These are phyloP conservation scores for Xylota sylvarum DNA, from an alignment of 2,888 invertebrate species.

Conservation along the genomic window DNA sequence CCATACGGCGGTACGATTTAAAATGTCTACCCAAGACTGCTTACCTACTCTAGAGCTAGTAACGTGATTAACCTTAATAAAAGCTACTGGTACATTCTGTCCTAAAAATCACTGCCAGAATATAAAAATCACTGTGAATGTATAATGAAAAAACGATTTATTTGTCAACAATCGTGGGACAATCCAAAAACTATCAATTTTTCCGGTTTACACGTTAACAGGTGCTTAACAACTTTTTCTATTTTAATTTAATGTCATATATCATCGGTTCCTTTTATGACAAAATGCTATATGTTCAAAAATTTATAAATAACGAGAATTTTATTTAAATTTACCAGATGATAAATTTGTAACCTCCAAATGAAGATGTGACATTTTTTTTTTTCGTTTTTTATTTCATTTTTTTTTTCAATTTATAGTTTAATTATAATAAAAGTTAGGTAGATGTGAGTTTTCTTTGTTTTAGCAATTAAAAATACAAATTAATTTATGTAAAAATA, in stretches of 20 bases:
- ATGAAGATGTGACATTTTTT: slow-evolving; percentile 41
- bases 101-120: background rate
- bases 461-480: slow-evolving; percentile 48
- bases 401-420: slow-evolving; percentile 15
- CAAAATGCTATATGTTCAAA: slow-evolving; percentile 9
- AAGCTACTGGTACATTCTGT: background rate
- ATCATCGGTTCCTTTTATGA: slow-evolving; percentile 60
- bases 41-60: background rate
- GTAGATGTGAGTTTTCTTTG: slow-evolving; percentile 24
- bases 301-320: slow-evolving; percentile 41
- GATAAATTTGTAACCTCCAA: slow-evolving; percentile 44
- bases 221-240: slow-evolving; percentile 21
- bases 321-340: slow-evolving; percentile 41
- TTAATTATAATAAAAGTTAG: slow-evolving; percentile 31
- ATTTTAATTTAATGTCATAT: slow-evolving; percentile 8
- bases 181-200: slow-evolving; percentile 26
- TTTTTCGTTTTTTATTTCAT: background rate
- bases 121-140: background rate
- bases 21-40: no score
- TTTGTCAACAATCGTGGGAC: slow-evolving; percentile 11
- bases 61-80: background rate
- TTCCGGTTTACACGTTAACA: slow-evolving; percentile 30
- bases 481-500: slow-evolving; percentile 21
- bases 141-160: no score
- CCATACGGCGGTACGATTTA: no score